A percentile compares a stretch with the other conserved stretches of the same genome.
phyloP scores from a whole-genome alignment of 2,113 vertebrate species.

The Platichthys stellatus region DNA sequence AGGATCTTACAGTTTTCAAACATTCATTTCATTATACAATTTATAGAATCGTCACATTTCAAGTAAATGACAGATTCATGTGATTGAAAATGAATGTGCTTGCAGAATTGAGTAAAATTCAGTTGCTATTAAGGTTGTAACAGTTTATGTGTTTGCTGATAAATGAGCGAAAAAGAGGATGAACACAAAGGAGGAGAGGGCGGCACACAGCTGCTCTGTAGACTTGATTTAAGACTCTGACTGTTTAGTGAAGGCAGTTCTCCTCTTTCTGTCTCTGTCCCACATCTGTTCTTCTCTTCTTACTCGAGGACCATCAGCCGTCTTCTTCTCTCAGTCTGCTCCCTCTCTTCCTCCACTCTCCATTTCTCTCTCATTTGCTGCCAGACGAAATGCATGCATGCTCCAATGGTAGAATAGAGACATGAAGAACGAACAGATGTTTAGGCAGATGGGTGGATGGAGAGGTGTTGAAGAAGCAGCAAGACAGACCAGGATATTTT shows the following conservation, averaged over 20 bases:
- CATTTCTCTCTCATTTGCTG: conserved; percentile 61
- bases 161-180: conserved; percentile 9
- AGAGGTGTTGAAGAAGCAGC: conserved; percentile 41
- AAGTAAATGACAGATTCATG: background rate
- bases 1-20: background rate
- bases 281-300: conserved; percentile 67
- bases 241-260: conserved; percentile 54
- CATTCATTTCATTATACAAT: background rate
- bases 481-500: conserved; percentile 47
- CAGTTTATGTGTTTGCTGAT: background rate
- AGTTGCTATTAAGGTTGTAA: background rate
- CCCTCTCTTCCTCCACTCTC: conserved; percentile 26
- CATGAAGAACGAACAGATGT: conserved; percentile 66
- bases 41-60: background rate
- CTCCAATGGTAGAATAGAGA: conserved; percentile 32
- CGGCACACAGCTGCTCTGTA: conserved; percentile 54
- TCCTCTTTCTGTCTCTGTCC: conserved; percentile 36
- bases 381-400: conserved; percentile 65
- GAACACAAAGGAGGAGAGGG: background rate
- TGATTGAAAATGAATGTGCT: background rate
- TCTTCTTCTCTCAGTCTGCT: conserved; percentile 39
- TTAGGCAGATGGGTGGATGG: conserved; percentile 64
- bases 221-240: conserved; percentile 47
- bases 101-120: background rate
- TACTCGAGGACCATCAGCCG: conserved; percentile 44